Evolutionary conservation across 2,888 invertebrate genomes (phyloP), one percentile per base, ranked within the genome.

Genomic region (Chloroclystis v-ata): DNA sequence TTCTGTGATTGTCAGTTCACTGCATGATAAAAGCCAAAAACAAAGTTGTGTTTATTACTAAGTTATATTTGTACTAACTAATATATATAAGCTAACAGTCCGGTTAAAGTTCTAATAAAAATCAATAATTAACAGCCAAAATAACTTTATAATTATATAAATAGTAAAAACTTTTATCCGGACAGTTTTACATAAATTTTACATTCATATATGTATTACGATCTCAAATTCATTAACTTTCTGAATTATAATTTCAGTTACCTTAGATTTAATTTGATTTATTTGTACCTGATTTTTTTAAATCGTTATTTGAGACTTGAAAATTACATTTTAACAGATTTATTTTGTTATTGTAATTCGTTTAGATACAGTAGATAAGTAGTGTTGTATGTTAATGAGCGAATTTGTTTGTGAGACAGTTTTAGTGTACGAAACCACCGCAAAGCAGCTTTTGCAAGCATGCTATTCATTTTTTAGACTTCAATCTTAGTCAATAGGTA

Each of bases 221-320:
- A 87, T 87, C 87, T 86, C 86, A 86, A 67, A 60, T 57, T 63
- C 65, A 67, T 20, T 40, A 57, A 77, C 78, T 83, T 83, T 82
- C 82, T 76, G 67, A 75, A 71, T 20, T 70, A 72, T 74, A 67
- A 47, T 26, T 82, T 82, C 73, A 80, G 85, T 86, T 87, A 87
- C 86, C 86, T 76, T 86, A 83, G 82, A 75, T 60, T 78, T 84
- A 83, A 78, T 82, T 82, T 67, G 65, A 74, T 82, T 84, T 69
- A 81, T 85, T 86, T 84, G 86, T 86, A 86, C 86, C 86, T 86
- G 86, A 86, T 85, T 85, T 85, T 78, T 65, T 56, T 51, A 69
- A 70, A 68, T 67, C 67, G 73, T 79, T 80, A 73, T 76, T 78
- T 72, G 80, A 76, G 75, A 82, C 78, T 83, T 81, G 20, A 77